Evolutionary conservation across 2,113 vertebrate genomes (phyloP).

Genomic region (Silurus asotus): DNA sequence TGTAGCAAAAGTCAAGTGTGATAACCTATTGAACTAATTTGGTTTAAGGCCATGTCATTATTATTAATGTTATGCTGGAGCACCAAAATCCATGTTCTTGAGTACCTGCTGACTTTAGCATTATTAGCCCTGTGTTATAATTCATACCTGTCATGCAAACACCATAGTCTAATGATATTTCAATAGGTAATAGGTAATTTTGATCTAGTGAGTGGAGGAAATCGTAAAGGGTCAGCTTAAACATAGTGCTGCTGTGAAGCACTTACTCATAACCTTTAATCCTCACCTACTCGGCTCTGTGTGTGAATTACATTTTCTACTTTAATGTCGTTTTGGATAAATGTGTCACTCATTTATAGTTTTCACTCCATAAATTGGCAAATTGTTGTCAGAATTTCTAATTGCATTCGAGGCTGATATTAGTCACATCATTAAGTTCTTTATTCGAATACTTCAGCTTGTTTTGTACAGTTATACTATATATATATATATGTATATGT

Average conservation of each 20-base stretch:
- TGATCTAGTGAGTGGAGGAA: not conserved
- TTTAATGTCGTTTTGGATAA: not conserved
- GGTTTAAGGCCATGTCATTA: not conserved
- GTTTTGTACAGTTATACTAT: not conserved
- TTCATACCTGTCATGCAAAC: slow-evolving; percentile 12
- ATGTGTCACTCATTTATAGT: not conserved
- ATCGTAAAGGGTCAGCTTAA: not conserved
- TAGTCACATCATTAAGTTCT: not conserved
- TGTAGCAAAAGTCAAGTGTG: not conserved
- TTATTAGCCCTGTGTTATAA: not conserved
- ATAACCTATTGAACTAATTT: not conserved
- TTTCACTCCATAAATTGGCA: not conserved
- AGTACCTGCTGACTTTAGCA: not conserved
- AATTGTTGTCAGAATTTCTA: not conserved
- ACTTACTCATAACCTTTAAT: not conserved
- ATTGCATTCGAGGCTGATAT: not conserved
- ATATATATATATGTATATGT: no score
- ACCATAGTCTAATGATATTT: not conserved
- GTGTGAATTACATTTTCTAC: not conserved
- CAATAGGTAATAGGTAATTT: not conserved
- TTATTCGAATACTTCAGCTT: not conserved
- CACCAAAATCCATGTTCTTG: not conserved
- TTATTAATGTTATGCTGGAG: not conserved
- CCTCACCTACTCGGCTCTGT: not conserved
- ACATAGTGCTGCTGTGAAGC: not conserved